Evolutionary conservation across 2,113 vertebrate species (phyloP), one percentile per base, ranked within the genome.

Genomic region (Psammodynastes pulverulentus): DNA sequence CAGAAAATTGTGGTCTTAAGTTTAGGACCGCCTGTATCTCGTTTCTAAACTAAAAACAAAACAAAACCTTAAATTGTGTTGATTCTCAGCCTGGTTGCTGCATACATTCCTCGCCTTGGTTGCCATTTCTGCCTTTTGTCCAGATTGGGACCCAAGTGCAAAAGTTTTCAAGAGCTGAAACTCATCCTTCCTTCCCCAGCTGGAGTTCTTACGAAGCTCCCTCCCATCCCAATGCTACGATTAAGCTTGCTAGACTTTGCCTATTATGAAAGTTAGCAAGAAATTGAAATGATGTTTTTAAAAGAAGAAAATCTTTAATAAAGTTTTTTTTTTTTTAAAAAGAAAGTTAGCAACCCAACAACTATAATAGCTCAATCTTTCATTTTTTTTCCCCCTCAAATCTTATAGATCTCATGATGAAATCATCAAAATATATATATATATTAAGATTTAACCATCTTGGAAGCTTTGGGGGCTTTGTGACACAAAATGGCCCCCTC

Each of bases 131-230:
- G 10, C 4, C n/a, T 67, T 67, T 67, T n/a, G 29, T 13, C 29
- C n/a, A n/a, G n/a, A n/a, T n/a, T n/a, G n/a, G n/a, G n/a, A n/a
- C n/a, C n/a, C n/a, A n/a, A n/a, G n/a, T n/a, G 10, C 4, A 34
- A 34, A 72, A 1, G 13, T 13, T 72, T 72, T 34, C 13, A 2
- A 2, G n/a, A 2, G 2, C 0, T 72, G n/a, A 72, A 72, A 0
- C 62, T 2, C n/a, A 17, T 7, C 4, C 62, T 72, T 17, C n/a
- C n/a, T 72, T 15, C n/a, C 13, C 13, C 62, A 72, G 13, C 13
- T 34, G 2, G 62, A 72, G 62, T 15, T 34, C n/a, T 12, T 67
- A 13, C 29, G 15, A 67, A 67, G 29, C 29, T 67, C 58, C 58
- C 58, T 13, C 2, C 4, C 26, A 4, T 29, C 62, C 62, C 12